Evolutionary conservation across 2,797 vertebrate species (phyloP), one percentile per base, ranked within the genome.

Genomic region (Phaenicophaeus curvirostris): DNA sequence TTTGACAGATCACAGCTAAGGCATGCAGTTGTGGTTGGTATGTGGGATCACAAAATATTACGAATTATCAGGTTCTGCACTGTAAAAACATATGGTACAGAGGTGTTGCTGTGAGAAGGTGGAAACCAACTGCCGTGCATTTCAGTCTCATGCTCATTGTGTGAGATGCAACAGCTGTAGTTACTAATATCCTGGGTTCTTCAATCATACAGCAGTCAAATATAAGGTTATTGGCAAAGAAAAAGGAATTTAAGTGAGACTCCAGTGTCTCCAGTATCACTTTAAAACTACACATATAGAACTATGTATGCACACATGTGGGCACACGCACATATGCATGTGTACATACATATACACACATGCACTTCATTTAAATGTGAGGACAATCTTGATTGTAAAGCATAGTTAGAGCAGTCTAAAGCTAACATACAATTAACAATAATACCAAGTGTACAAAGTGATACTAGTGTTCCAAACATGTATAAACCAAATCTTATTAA

Each of bases 1-100:
- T 15, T 87, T 93, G 91, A 89, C 68, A 89, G 73, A 74, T 80
- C 63, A 58, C 76, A 93, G 76, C 57, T n/a, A 66, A 90, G 42
- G 58, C 66, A 65, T 66, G 46, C 31, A 68, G 71, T 92, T 89
- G 31, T 87, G 93, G 94, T 87, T 85, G 90, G 61, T 85, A 91
- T 41, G 72, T 91, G 76, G 79, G 48, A 93, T 89, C 82, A 80
- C 27, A 35, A 87, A 73, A 5, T 55, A 39, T 76, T 78, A 95
- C 59, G 95, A 85, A 95, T 42, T 8, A 63, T 85, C 35, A 83
- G 48, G 0, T 55, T 91, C 77, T 83, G 48, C 33, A 30, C 59
- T 63, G 9, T 63, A 85, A 89, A 94, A 95, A 63, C 61, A 51
- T 92, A 89, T 11, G 61, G 68, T 42, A 57, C 33, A 44, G 75